Base-by-base conservation (phyloP, 2,797 vertebrate genomes). In the Premnoplex brunnescens region DNA sequence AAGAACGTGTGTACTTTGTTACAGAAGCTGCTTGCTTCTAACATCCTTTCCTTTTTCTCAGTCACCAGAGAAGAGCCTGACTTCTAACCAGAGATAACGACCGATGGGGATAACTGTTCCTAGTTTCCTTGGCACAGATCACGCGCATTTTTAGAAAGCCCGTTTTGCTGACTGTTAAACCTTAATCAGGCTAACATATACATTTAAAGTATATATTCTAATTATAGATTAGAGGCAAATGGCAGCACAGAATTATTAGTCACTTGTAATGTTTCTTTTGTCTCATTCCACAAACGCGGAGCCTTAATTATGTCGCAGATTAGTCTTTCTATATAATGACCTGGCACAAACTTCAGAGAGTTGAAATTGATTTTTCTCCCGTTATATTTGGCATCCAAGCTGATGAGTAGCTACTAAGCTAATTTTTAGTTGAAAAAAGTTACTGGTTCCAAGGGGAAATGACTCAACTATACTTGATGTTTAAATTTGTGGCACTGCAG, bases 371-470 rank as follows among this genome's bases (percentile, higher is more conserved):
- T 93, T 93, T 93, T 91, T 82, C 82, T 91, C 52, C 74, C 37
- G 12, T 89, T 94, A 49, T 84, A 66, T 95, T 92, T 93, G 73
- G 85, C 85, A 93, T 91, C 67, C 89, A 72, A 93, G 95, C 95
- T 86, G 84, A 91, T 94, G 71, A 91, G 89, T 85, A 96, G 79
- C 94, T 91, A 55, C 94, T 96, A 88, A 79, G 79, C 72, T 92
- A 94, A 75, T 96, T 96, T 94, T 93, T 77, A 93, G 85, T 88
- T 89, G 73, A 95, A 93, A 94, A 87, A 90, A 86, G 90, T 77
- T 91, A 91, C 55, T 79, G 69, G 79, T 88, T 97, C 86, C 68
- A 60, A 83, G 91, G 87, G 71, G 87, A 78, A 94, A 96, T 97
- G 77, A 74, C 83, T 85, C 77, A 85, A 54, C 81, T 88, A n/a